Evolutionary conservation across 2,888 invertebrate species (phyloP), one percentile per base, ranked within the genome.

Genomic region (Drosophila mettleri): DNA sequence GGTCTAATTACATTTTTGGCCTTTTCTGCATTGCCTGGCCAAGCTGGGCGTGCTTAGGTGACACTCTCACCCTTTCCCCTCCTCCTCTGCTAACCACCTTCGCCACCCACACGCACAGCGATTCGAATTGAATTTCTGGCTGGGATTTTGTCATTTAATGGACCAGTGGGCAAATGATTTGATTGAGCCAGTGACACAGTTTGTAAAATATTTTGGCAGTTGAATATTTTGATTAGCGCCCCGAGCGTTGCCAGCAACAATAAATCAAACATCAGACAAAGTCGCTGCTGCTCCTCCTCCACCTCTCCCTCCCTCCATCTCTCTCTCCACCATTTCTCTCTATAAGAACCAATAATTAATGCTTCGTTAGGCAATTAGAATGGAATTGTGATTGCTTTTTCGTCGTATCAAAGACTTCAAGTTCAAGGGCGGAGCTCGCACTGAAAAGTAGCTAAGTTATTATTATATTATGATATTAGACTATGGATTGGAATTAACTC

Each of bases 161-260:
- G 91, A 83, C 81, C 91, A 91, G 89, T 91, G 90, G 79, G 90
- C 91, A 84, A 58, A 86, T 90, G 90, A 90, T 91, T 88, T 63
- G 73, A 89, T 90, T 90, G 77, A 43, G 78, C 86, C 86, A 89
- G 84, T 88, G 87, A 88, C 87, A 88, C 89, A 88, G 63, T 88
- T 87, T 16, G 69, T 34, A 38, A 59, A 58, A 36, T 20, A 52
- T 62, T 68, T 49, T 49, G 49, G 68, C 76, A 77, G 86, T 86
- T 79, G 86, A 58, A 72, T 75, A 87, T 75, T 83, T 88, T 85
- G 88, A 85, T 89, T 88, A 88, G 69, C 83, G 77, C 89, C 81
- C 60, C 83, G 36, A 79, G 84, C 88, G 61, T 18, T 48, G 53
- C 61, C 62, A 34, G 33, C 66, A 79, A 82, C 69, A 79, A 79